Evolutionary conservation across 64 coral and sea anemone species (phyloP), one percentile per base, ranked within the genome.

Genomic region (Montipora foliosa): DNA sequence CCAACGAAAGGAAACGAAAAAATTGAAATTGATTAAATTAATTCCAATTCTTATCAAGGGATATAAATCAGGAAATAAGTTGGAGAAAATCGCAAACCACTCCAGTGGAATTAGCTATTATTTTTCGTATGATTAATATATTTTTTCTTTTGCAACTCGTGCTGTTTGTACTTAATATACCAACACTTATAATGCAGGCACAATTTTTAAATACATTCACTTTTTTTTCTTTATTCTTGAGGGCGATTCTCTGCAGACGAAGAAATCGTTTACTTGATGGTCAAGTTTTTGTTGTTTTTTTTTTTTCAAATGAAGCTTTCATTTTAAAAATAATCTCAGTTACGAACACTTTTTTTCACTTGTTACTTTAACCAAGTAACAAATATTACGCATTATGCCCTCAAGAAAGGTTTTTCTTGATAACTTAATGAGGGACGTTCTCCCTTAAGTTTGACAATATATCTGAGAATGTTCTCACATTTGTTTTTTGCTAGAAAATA

Each of bases 1-100:
- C 52, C 45, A 85, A 49, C 19, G 45, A 50, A 86, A n/a, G 82
- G 82, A 86, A 84, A 86, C 16, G 16, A 71, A 86, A 44, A 84
- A 67, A 86, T 46, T 44, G 22, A 49, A 16, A 86, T 86, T 50
- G 64, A 86, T 86, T 62, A 66, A 24, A 82, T 64, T 6, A 49
- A 86, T 86, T 86, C 17, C 9, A 70, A 66, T 86, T 86, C 19
- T 71, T 70, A 69, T 71, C n/a, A 21, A 12, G 61, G 13, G 37
- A 17, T 71, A 50, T 13, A 67, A 86, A 50, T 50, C 17, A 71
- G 47, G 62, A 71, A 49, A 71, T 86, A 20, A 51, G 16, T 49
- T 86, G 53, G 6, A 0, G 21, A 72, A 72, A 71, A 86, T 8
- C 5, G 2, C 19, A 47, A 44, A 58, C 20, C 7, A 15, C 79